Evolutionary conservation across 23 tunicate genomes (phyloP).

Genomic region (Phallusia fumigata): DNA sequence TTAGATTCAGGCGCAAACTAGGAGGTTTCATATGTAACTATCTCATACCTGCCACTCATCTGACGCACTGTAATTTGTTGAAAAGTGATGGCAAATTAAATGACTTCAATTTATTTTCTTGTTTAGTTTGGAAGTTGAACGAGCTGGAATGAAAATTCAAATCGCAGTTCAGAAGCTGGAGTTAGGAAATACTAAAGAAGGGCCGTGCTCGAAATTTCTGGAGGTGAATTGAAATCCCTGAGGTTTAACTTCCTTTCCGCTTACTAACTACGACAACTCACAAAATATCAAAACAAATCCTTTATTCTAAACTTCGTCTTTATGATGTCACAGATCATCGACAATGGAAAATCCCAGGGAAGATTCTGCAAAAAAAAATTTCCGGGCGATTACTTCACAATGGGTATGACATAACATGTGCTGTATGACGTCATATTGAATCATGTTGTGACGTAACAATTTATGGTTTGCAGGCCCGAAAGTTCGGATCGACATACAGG

Average conservation of each 20-base stretch:
- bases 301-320: too few relatives aligned
- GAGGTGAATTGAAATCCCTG: constrained; percentile 30
- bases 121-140: background rate
- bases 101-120: too few relatives aligned
- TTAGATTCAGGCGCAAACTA: too few relatives aligned
- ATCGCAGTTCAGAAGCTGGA: constrained; percentile 31
- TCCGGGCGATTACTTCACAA: constrained; percentile 66
- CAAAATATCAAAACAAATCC: too few relatives aligned
- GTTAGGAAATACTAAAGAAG: constrained; percentile 21
- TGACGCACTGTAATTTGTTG: too few relatives aligned
- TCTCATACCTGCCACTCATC: too few relatives aligned
- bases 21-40: too few relatives aligned
- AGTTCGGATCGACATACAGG: constrained; percentile 70
- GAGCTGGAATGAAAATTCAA: constrained; percentile 8
- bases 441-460: background rate
- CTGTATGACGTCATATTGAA: background rate
- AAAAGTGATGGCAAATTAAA: too few relatives aligned
- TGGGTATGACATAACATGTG: constrained; percentile 12
- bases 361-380: constrained; percentile 37
- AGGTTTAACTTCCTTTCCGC: too few relatives aligned
- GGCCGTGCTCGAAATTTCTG: constrained; percentile 21
- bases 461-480: constrained; percentile 14
- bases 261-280: too few relatives aligned
- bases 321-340: constrained; percentile 42
- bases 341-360: constrained; percentile 65